phyloP scores from a whole-genome alignment of 30 jellyfish, hydroid and myxozoan species.

The Hydractinia echinata region DNA sequence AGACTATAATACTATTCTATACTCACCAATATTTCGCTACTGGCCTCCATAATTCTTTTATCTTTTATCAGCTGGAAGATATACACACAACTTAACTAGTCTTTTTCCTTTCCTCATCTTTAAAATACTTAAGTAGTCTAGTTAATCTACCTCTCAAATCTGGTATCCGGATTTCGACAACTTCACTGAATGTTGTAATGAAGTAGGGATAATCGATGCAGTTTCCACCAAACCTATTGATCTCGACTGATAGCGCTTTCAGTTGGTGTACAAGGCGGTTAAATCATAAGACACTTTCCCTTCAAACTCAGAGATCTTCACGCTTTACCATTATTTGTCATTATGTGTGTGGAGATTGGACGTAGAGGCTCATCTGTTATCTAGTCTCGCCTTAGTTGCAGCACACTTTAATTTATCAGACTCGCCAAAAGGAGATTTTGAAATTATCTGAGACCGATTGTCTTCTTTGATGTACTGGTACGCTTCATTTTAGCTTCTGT shows the following conservation, averaged over 20 bases:
- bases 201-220: conserved; percentile 2
- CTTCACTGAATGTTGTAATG: conserved; percentile 19
- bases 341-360: too few species aligned
- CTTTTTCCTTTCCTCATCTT: not conserved
- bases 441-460: not conserved
- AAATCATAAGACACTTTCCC: not conserved
- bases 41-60: too few species aligned
- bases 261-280: not conserved
- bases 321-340: too few species aligned
- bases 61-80: not conserved
- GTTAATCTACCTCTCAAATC: not conserved
- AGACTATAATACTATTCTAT: not conserved
- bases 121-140: not conserved
- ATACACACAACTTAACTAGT: not conserved
- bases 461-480: too few species aligned
- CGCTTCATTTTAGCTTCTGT: not conserved
- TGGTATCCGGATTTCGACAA: not conserved
- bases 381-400: not conserved
- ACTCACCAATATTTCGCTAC: not conserved
- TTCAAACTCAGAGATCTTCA: too few species aligned
- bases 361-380: too few species aligned
- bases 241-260: not conserved
- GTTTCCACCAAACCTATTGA: not conserved
- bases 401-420: not conserved
- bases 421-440: not conserved